Evolutionary conservation across 2,113 vertebrate genomes (phyloP).

Genomic region (Lanius ludovicianus): DNA sequence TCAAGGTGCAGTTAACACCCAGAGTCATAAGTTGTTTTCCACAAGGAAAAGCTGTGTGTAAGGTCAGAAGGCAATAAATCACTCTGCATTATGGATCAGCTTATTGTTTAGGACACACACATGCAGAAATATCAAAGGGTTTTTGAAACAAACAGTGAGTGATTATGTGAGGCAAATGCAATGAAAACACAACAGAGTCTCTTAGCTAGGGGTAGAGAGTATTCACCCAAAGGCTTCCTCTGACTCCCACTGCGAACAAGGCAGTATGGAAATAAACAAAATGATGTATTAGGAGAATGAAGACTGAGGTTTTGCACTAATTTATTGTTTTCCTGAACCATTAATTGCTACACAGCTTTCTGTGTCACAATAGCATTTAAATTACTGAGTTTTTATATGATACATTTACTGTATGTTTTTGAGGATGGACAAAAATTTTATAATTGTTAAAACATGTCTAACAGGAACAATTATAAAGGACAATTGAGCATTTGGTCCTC

Average conservation of each 20-base stretch:
- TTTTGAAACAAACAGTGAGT: constrained; percentile 12
- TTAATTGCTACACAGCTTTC: background rate
- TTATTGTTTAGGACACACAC: constrained; percentile 12
- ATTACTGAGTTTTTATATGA: background rate
- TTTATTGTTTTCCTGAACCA: background rate
- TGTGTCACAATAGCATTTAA: background rate
- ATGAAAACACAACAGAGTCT: background rate
- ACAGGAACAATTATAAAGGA: background rate
- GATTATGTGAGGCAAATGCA: constrained; percentile 1
- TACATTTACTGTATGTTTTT: background rate
- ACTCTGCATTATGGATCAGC: background rate
- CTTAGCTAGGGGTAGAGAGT: background rate
- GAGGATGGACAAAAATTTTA: background rate
- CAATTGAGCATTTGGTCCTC: background rate
- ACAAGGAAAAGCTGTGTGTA: background rate
- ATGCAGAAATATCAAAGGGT: background rate
- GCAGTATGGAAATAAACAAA: background rate
- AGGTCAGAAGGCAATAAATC: constrained; percentile 9
- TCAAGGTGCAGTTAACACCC: background rate
- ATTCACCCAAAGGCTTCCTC: background rate
- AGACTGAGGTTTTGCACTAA: background rate
- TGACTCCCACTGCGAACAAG: background rate
- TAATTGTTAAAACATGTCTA: background rate
- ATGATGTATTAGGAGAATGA: background rate
- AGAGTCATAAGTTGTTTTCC: background rate